A percentile compares a stretch with the other conserved stretches of the same genome.
Evolutionary conservation across 1,140 invertebrate genomes (phyloP).

Genomic region (Lordiphosa mommai): DNA sequence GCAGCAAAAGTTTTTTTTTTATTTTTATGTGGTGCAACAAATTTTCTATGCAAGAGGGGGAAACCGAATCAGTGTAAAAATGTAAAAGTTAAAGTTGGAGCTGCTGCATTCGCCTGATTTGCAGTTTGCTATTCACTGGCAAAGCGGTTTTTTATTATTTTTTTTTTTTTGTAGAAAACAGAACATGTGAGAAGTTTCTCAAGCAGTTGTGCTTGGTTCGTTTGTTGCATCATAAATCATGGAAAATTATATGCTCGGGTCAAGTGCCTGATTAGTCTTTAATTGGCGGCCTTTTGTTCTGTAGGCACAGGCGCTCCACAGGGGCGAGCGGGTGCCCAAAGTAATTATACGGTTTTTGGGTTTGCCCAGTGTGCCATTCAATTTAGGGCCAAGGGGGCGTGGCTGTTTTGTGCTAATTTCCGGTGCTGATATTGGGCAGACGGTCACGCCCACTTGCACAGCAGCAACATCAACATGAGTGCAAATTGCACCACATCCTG

Average conservation of each 20-base stretch:
- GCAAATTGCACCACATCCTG: slow-evolving; percentile 69
- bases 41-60: background rate
- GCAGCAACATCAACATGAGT: no score
- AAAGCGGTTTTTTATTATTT: slow-evolving; percentile 12
- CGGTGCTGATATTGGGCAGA: slow-evolving; percentile 73
- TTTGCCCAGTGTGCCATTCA: slow-evolving; percentile 54
- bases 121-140: slow-evolving; percentile 6
- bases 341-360: slow-evolving; percentile 71
- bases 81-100: slow-evolving; percentile 22
- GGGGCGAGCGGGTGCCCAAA: slow-evolving; percentile 29
- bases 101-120: slow-evolving; percentile 40
- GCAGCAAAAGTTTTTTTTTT: slow-evolving; percentile 12
- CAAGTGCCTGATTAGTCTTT: slow-evolving; percentile 71
- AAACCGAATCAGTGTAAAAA: slow-evolving; percentile 40
- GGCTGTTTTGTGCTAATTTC: slow-evolving; percentile 71
- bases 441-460: slow-evolving; percentile 62
- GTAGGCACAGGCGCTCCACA: slow-evolving; percentile 50
- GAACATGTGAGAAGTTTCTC: slow-evolving; percentile 54
- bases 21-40: no score
- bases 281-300: slow-evolving; percentile 71
- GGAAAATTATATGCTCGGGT: slow-evolving; percentile 27
- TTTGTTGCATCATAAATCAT: slow-evolving; percentile 67
- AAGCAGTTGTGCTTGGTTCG: slow-evolving; percentile 33
- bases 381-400: slow-evolving; percentile 48
- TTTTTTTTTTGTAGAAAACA: slow-evolving; percentile 1